phyloP scores from a whole-genome alignment of 2,888 invertebrate species.

The Lordiphosa andalusiaca region DNA sequence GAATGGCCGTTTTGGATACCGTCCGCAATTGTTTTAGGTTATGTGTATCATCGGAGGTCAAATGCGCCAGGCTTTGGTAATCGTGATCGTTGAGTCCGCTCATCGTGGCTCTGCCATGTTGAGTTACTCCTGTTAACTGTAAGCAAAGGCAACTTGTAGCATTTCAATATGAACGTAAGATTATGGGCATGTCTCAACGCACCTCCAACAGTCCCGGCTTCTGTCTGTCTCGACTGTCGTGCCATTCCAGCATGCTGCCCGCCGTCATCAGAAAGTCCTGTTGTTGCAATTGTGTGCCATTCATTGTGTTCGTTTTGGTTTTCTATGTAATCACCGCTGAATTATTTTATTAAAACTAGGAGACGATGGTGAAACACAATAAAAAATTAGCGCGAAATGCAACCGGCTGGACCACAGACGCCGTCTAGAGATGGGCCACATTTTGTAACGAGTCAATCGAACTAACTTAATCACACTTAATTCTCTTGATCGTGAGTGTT shows the following conservation, averaged over 20 bases:
- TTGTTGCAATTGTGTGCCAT: conserved; percentile 80
- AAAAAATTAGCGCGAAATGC: conserved; percentile 10
- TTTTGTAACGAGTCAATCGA: background rate
- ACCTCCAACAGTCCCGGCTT: conserved; percentile 79
- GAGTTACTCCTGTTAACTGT: conserved; percentile 84
- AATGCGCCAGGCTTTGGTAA: conserved; percentile 89
- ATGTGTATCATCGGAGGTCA: conserved; percentile 85
- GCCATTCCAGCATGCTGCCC: conserved; percentile 89
- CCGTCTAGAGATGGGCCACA: conserved; percentile 1
- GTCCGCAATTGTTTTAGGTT: conserved; percentile 88
- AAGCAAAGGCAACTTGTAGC: conserved; percentile 1
- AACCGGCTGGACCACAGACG: conserved; percentile 6
- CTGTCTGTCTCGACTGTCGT: conserved; percentile 79
- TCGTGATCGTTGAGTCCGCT: conserved; percentile 95
- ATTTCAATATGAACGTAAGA: too few relatives aligned
- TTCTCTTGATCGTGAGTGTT: too few relatives aligned
- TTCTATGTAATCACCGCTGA: too few relatives aligned
- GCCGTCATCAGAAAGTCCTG: conserved; percentile 88
- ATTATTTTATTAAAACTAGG: too few relatives aligned
- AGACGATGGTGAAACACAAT: too few relatives aligned
- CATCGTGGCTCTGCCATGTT: conserved; percentile 88
- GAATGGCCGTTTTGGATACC: conserved; percentile 91
- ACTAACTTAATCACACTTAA: too few relatives aligned
- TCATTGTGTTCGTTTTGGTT: conserved; percentile 51
- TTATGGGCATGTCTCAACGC: conserved; percentile 16